Evolutionary conservation across 2,797 vertebrate species (phyloP).

Genomic region (Columba guinea): DNA sequence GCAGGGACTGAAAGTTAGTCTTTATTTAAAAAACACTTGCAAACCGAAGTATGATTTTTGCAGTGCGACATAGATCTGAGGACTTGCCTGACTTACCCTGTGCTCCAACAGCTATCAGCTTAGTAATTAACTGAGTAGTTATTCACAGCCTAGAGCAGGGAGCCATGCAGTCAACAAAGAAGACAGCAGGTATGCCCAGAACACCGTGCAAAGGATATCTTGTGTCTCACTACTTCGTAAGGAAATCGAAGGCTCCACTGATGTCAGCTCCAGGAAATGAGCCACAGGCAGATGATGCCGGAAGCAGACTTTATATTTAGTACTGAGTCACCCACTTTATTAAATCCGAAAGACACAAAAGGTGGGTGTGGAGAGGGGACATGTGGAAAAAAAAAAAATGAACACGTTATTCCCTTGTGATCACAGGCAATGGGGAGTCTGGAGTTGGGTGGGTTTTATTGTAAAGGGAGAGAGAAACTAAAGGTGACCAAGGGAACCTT

Average conservation of each 20-base stretch:
- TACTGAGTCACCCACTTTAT: conserved; percentile 55
- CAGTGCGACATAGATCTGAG: background rate
- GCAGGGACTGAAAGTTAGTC: background rate
- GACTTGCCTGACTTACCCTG: rapidly evolving
- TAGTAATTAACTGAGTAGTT: background rate
- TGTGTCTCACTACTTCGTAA: background rate
- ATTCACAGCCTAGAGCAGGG: background rate
- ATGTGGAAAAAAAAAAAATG: background rate
- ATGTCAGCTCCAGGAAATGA: conserved; percentile 66
- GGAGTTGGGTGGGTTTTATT: background rate
- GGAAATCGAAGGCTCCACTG: conserved; percentile 29
- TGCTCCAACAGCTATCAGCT: background rate
- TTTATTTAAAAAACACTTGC: background rate
- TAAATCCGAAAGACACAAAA: conserved; percentile 35
- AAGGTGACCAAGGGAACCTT: background rate
- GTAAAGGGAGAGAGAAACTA: background rate
- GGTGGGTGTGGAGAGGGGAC: conserved; percentile 17
- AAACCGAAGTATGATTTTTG: background rate
- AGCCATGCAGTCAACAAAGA: background rate
- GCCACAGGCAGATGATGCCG: conserved; percentile 42
- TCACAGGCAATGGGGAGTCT: background rate
- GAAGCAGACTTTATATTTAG: conserved; percentile 58
- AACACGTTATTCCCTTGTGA: conserved; percentile 7
- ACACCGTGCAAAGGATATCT: background rate
- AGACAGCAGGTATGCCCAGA: background rate